Base-by-base conservation (phyloP, 1,140 invertebrate species). In the Drosophila hydei region DNA sequence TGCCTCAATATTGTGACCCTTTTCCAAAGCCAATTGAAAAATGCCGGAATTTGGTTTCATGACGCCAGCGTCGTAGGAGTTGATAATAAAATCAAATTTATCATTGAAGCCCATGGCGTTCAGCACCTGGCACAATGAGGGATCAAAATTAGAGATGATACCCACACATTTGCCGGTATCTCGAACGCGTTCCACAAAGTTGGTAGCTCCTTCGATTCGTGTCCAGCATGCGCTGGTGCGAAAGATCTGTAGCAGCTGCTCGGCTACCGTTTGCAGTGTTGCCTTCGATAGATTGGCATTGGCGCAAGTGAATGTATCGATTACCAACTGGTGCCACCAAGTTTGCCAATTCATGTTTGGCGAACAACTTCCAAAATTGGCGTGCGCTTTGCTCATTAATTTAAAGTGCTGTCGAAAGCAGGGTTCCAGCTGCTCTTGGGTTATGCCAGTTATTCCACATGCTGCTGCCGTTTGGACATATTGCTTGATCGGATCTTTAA, bases 381-480 rank as follows among this genome's bases (percentile, higher is more conserved):
- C 61, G 69, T 91, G 75, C 2, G 55, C 33, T 2, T 43, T 51
- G 14, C 70, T 69, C 75, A 89, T 83, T 1, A 43, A 47, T 61
- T 81, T 77, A 48, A 91, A 91, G 47, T 90, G 75, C 30, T 73
- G 47, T 1, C 60, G 65, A 36, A 91, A 91, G 36, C 77, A 94
- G 54, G 79, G 72, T 78, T 93, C 93, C 55, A 97, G 77, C 64
- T 92, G 88, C 1, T 92, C 72, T 1, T 54, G 61, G 11, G 92
- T 91, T 61, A 95, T 92, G 38, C 93, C 92, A 23, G 93, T 68
- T 3, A 96, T 89, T 0, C 96, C 97, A 91, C 95, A 93, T 48
- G 94, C 92, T 0, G 90, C 90, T 0, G 94, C 96, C 38, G 95
- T 93, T 72, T 93, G 92, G 0, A 93, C 92, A 91, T 98, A 98